Conservation (phyloP, 2,797 vertebrate genomes). For the Allobates femoralis region DNA sequence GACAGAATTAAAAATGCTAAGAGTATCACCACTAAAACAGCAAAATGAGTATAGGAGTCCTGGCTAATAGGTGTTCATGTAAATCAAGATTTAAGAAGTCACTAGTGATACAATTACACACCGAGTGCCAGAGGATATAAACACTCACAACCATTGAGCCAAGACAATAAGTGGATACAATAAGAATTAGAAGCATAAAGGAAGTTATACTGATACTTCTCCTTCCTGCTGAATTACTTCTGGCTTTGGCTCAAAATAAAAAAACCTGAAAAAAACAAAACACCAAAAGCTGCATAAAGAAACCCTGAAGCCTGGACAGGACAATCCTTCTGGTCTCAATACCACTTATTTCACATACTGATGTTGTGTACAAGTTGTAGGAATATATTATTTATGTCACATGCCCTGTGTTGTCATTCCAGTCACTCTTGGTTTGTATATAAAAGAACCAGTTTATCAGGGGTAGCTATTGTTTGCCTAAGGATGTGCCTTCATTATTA, state of each 20-base stretch:
- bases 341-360: background rate
- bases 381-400: too few relatives aligned
- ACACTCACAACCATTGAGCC: too few relatives aligned
- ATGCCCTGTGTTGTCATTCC: background rate
- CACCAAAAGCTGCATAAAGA: too few relatives aligned
- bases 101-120: background rate
- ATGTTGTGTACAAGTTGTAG: background rate
- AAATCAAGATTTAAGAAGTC: background rate
- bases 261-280: too few relatives aligned
- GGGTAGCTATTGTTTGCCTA: background rate
- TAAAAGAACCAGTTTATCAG: conserved; percentile 4
- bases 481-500: background rate
- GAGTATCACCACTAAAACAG: background rate
- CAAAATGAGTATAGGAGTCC: background rate
- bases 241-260: too few relatives aligned
- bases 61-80: background rate
- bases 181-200: too few relatives aligned
- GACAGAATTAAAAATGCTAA: background rate
- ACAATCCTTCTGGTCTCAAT: background rate
- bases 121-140: background rate
- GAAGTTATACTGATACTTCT: too few relatives aligned
- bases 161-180: too few relatives aligned
- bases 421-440: background rate
- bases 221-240: too few relatives aligned
- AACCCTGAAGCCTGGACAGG: background rate